Evolutionary conservation across 2,797 vertebrate species (phyloP).

Genomic region (Macrochelys suwanniensis): DNA sequence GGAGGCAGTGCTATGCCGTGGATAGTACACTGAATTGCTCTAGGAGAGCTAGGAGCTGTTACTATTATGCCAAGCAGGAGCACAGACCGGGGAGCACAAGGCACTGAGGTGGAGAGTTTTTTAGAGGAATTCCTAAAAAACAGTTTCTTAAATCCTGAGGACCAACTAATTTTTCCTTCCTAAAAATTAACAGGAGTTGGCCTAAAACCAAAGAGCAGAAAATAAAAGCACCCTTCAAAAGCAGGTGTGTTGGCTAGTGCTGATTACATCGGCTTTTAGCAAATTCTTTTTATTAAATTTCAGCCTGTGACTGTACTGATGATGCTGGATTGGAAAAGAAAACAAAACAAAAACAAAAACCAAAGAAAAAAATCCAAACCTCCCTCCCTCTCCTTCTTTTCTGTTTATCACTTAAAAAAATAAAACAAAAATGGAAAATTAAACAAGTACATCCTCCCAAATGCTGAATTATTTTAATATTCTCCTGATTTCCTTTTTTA

Average conservation of each 20-base stretch:
- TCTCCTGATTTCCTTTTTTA: constrained; percentile 56
- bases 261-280: not conserved
- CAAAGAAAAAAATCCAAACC: not conserved
- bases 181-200: not conserved
- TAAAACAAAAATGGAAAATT: not conserved
- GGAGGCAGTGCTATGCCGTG: not conserved
- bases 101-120: constrained; percentile 12
- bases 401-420: constrained; percentile 42
- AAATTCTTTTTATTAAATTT: not conserved
- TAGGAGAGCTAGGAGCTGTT: not conserved
- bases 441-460: constrained; percentile 20
- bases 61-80: not conserved
- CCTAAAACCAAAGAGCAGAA: constrained; percentile 24
- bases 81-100: accelerated
- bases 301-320: not conserved
- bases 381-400: not conserved
- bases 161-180: not conserved
- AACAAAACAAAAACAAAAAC: not conserved
- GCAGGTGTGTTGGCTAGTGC: not conserved
- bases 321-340: constrained; percentile 19
- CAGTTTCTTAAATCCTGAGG: not conserved
- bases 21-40: not conserved
- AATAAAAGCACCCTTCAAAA: constrained; percentile 19
- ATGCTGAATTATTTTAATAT: constrained; percentile 42
- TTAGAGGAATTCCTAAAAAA: not conserved